Conservation (phyloP, 1,140 invertebrate species). For the Microplitis mediator region DNA sequence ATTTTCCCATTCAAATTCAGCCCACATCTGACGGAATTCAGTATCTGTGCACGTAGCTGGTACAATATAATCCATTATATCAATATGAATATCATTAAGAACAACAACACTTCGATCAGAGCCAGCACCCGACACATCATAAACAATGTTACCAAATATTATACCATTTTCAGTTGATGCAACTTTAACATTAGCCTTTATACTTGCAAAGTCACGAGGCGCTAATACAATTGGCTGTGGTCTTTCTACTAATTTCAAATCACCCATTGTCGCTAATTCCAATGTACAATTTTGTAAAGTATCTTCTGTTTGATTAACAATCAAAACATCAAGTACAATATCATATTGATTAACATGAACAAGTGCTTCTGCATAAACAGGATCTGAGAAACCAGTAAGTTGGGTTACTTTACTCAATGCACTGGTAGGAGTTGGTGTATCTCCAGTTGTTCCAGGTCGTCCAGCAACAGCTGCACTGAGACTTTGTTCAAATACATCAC, state of each 20-base stretch:
- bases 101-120: constrained; percentile 97
- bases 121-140: constrained; percentile 91
- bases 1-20: constrained; percentile 99
- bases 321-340: constrained; percentile 94
- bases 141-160: constrained; percentile 99
- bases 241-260: constrained; percentile 97
- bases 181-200: constrained; percentile 94
- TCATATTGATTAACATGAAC: constrained; percentile 99
- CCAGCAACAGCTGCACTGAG: constrained; percentile 89
- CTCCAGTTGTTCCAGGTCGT: constrained; percentile 59
- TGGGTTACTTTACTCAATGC: constrained; percentile 93
- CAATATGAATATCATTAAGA: constrained; percentile 98
- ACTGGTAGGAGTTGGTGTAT: constrained; percentile 61
- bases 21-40: constrained; percentile 99
- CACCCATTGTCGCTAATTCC: constrained; percentile 96
- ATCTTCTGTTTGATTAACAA: constrained; percentile 98
- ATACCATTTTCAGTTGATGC: constrained; percentile 99
- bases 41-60: constrained; percentile 94
- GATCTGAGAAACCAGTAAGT: constrained; percentile 98
- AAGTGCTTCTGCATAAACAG: constrained; percentile 98
- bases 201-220: constrained; percentile 96
- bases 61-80: constrained; percentile 99
- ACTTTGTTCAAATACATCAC: constrained; percentile 95
- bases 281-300: constrained; percentile 98
- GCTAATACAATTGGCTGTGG: constrained; percentile 94